phyloP scores from a whole-genome alignment of 2,888 invertebrate genomes.

The Lasioglossum pauxillum region DNA sequence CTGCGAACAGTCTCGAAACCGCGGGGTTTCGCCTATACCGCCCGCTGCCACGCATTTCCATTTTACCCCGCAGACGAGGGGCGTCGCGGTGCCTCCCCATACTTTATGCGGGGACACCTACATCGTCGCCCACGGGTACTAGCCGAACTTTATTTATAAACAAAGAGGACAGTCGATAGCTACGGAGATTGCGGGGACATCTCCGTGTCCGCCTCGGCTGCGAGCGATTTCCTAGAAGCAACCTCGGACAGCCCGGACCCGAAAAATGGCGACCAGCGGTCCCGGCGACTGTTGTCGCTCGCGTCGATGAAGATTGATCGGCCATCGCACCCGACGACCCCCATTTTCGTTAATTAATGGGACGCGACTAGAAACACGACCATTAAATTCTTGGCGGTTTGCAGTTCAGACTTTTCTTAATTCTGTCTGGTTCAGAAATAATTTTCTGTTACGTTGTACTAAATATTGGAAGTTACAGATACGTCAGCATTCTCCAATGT shows the following conservation, averaged over 20 bases:
- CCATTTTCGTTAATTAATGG: conserved; percentile 38
- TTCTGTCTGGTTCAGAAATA: not conserved
- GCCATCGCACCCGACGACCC: conserved; percentile 16
- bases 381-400: not conserved
- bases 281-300: not conserved
- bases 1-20: conserved; percentile 68
- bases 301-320: conserved; percentile 43
- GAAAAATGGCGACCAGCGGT: conserved; percentile 45
- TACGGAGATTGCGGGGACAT: conserved; percentile 50
- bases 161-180: conserved; percentile 59
- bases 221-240: conserved; percentile 57
- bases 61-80: conserved; percentile 74
- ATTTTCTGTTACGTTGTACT: not conserved
- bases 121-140: conserved; percentile 51
- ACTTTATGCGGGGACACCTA: conserved; percentile 62
- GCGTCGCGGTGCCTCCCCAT: conserved; percentile 57
- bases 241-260: not conserved
- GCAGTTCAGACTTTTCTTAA: not conserved
- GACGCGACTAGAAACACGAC: not conserved
- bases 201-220: conserved; percentile 30
- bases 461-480: too few species aligned
- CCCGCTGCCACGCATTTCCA: conserved; percentile 79
- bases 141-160: conserved; percentile 66
- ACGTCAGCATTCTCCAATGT: too few species aligned
- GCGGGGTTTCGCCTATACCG: conserved; percentile 77